Evolutionary conservation across 2,113 vertebrate genomes (phyloP).

Genomic region (Protomyctophum bolini): DNA sequence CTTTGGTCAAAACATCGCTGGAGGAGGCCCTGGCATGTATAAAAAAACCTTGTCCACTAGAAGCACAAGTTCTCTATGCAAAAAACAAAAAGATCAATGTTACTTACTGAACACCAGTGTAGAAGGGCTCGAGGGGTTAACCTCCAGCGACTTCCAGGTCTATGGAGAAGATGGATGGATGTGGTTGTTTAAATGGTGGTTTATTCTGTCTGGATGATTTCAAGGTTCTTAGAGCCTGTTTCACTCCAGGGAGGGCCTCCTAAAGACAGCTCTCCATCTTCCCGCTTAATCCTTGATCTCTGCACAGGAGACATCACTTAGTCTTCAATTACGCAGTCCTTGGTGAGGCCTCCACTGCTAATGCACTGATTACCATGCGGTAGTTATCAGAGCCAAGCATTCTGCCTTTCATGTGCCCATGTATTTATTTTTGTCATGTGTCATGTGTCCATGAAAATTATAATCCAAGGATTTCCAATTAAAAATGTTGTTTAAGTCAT

Average conservation of each 20-base stretch:
- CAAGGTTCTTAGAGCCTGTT: conserved; percentile 14
- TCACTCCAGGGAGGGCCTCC: conserved; percentile 15
- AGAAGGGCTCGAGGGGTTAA: conserved; percentile 22
- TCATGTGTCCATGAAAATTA: too few relatives aligned
- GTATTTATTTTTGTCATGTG: too few relatives aligned
- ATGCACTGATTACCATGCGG: neutral
- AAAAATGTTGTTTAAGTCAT: too few relatives aligned
- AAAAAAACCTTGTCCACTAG: neutral
- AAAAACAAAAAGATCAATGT: conserved; percentile 16
- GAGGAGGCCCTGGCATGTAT: conserved; percentile 27
- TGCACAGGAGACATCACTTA: neutral
- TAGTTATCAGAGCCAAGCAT: neutral
- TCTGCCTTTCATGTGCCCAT: neutral
- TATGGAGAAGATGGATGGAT: conserved; percentile 33
- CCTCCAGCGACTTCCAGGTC: conserved; percentile 27
- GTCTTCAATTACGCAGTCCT: conserved; percentile 3
- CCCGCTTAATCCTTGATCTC: conserved; percentile 10
- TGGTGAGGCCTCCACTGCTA: neutral
- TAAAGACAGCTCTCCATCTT: neutral
- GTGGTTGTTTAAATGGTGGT: conserved; percentile 29
- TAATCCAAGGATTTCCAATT: too few relatives aligned
- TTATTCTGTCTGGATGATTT: conserved; percentile 14
- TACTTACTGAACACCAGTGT: conserved; percentile 19
- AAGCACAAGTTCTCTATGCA: neutral
- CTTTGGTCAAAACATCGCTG: neutral